Evolutionary conservation across 2,113 vertebrate species (phyloP).

Genomic region (Haplotaxodon microlepis): DNA sequence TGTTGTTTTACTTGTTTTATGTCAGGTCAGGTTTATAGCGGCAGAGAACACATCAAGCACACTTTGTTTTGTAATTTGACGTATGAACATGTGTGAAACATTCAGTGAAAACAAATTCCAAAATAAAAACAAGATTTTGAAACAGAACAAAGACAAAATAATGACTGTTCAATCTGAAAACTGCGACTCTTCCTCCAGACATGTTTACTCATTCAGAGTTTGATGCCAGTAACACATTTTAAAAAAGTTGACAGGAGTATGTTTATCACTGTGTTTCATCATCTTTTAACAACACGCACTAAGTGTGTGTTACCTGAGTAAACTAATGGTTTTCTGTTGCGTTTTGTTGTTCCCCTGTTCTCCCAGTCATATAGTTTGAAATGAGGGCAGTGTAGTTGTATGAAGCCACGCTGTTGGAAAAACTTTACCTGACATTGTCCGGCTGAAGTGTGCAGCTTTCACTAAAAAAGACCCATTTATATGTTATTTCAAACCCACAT

Average conservation of each 20-base stretch:
- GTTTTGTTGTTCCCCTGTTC: not conserved
- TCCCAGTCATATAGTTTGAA: not conserved
- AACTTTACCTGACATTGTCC: not conserved
- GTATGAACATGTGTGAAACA: not conserved
- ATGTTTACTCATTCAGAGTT: not conserved
- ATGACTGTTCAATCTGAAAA: not conserved
- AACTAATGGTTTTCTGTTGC: not conserved
- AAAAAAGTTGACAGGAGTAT: not conserved
- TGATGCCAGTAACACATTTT: not conserved
- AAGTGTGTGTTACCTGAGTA: not conserved
- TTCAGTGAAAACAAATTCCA: not conserved
- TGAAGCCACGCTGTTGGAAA: not conserved
- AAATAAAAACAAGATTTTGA: not conserved
- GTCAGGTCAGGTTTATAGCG: not conserved
- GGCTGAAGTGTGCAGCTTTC: not conserved
- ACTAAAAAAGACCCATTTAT: not conserved
- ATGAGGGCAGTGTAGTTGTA: not conserved
- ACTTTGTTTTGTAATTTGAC: not conserved
- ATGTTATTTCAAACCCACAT: not conserved
- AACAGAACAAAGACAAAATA: not conserved
- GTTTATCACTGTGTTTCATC: not conserved
- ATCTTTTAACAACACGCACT: not conserved
- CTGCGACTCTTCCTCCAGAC: not conserved
- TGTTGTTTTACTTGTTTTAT: not conserved
- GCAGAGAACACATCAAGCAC: not conserved